Percentiles rank a stretch among this genome's conserved stretches.
Conservation (phyloP, 37 sponge, comb jelly and placozoan genomes). For the Axinella damicornis region DNA sequence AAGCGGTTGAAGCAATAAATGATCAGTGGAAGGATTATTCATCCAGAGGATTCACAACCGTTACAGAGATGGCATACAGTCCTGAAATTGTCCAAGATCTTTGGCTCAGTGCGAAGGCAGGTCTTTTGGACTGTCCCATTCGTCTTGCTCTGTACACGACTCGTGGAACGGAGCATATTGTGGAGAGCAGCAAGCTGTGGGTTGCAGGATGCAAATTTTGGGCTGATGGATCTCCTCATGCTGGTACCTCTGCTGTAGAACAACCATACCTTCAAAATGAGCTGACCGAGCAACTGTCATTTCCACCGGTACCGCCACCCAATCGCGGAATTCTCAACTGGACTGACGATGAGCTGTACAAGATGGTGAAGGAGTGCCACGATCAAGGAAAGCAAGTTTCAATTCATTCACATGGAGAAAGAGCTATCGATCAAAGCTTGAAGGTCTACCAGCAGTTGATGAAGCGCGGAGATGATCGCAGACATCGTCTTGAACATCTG, state of each 20-base stretch:
- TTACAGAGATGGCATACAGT: slow-evolving; percentile 56
- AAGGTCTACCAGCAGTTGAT: slow-evolving; percentile 20
- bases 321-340: slow-evolving; percentile 37
- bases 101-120: not conserved
- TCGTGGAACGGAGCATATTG: not conserved
- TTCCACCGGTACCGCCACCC: slow-evolving; percentile 23
- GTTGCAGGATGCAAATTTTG: slow-evolving; percentile 52
- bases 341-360: slow-evolving; percentile 9
- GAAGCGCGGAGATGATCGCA: slow-evolving; percentile 8
- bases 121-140: not conserved
- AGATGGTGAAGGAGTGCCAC: slow-evolving; percentile 36
- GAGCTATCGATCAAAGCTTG: slow-evolving; percentile 59
- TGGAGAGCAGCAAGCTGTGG: slow-evolving; percentile 47
- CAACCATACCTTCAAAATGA: slow-evolving; percentile 52
- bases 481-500: slow-evolving; percentile 70
- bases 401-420: slow-evolving; percentile 73
- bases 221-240: slow-evolving; percentile 68
- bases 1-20: slow-evolving; percentile 8
- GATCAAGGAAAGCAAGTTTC: slow-evolving; percentile 23
- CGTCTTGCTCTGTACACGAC: not conserved
- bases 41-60: slow-evolving; percentile 62
- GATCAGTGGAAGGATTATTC: slow-evolving; percentile 45
- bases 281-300: slow-evolving; percentile 39
- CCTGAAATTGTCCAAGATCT: slow-evolving; percentile 10
- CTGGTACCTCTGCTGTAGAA: slow-evolving; percentile 51